phyloP scores from a whole-genome alignment of 2,797 vertebrate genomes.

The Oryzias sinensis region DNA sequence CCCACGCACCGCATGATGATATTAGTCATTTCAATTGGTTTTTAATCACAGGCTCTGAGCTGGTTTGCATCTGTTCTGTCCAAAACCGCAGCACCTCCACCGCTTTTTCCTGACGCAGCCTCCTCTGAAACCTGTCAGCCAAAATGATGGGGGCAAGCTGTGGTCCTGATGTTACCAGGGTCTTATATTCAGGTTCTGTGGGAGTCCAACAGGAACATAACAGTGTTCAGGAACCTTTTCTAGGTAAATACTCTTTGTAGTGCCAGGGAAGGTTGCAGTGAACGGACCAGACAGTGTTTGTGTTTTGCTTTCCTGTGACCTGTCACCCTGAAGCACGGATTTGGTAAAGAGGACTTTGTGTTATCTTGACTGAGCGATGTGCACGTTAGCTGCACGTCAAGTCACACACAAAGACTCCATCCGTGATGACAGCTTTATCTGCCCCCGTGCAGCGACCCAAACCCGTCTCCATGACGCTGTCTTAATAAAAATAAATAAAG shows the following conservation, averaged over 20 bases:
- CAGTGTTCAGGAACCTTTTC: neutral
- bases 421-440: conserved; percentile 38
- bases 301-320: neutral
- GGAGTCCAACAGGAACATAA: neutral
- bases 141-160: conserved; percentile 17
- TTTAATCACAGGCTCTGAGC: conserved; percentile 48
- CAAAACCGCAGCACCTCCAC: conserved; percentile 38
- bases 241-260: conserved; percentile 26
- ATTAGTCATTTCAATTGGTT: conserved; percentile 49
- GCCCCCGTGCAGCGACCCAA: conserved; percentile 15
- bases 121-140: conserved; percentile 21
- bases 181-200: conserved; percentile 2
- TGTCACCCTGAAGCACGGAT: conserved; percentile 22
- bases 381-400: conserved; percentile 11
- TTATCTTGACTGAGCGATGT: conserved; percentile 12
- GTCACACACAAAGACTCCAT: conserved; percentile 15
- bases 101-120: conserved; percentile 27
- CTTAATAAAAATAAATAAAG: neutral
- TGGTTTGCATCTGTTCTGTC: conserved; percentile 27
- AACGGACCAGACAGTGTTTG: conserved; percentile 8
- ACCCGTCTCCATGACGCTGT: neutral
- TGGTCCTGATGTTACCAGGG: conserved; percentile 6
- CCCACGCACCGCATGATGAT: conserved; percentile 35
- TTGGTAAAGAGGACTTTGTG: conserved; percentile 9
- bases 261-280: conserved; percentile 15